Conservation (phyloP, 2,888 invertebrate species). For the Ectemnius continuus region DNA sequence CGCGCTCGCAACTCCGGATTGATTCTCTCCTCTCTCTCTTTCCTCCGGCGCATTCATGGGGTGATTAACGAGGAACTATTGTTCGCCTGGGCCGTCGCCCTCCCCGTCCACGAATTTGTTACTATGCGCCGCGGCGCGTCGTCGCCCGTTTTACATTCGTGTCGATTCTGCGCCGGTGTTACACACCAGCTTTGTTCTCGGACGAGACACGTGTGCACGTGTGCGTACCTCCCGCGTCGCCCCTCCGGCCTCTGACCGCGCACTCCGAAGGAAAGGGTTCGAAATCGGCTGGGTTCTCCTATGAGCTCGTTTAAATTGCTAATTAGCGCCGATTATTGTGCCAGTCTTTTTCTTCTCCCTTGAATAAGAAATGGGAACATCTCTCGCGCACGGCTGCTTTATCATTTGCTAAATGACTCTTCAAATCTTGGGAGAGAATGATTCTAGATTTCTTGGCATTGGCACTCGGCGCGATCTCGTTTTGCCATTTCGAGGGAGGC, state of each 20-base stretch:
- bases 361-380: neutral
- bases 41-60: neutral
- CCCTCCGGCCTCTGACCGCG: constrained; percentile 7
- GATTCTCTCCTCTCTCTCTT: no score
- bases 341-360: neutral
- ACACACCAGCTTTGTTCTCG: constrained; percentile 12
- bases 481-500: no score
- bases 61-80: constrained; percentile 20
- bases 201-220: neutral
- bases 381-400: no score
- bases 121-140: constrained; percentile 1
- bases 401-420: no score
- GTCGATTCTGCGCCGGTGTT: constrained; percentile 5
- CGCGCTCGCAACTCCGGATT: no score
- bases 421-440: no score
- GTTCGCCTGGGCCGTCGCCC: constrained; percentile 2
- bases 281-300: constrained; percentile 37
- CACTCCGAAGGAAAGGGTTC: constrained; percentile 35
- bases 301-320: constrained; percentile 48
- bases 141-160: neutral
- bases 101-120: constrained; percentile 25
- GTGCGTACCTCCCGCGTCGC: neutral
- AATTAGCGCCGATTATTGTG: constrained; percentile 34
- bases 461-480: no score
- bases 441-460: no score